Base-by-base conservation (phyloP, 2,797 vertebrate genomes). In the Hafferia zeledoni region DNA sequence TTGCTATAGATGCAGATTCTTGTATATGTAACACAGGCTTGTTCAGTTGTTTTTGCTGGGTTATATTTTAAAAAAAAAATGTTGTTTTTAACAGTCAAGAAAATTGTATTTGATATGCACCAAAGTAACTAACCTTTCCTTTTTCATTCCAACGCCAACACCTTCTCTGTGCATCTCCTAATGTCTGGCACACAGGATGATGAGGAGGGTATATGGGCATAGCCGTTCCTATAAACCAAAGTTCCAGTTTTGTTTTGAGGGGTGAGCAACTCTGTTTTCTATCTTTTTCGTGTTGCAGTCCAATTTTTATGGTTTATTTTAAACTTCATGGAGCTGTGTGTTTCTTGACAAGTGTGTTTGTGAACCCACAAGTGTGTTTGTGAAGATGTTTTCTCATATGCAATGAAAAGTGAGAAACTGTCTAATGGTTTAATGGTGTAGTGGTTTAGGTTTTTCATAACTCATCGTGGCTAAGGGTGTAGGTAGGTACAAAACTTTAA, bases 181-280 rank as follows among this genome's bases (percentile, higher is more conserved):
- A 94, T 93, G n/a, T 76, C 79, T 92, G 96, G 93, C 83, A 93
- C 94, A 59, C 98, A 99, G 99, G 99, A 99, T 98, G 99, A 99
- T 53, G 99, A 99, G 97, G 99, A 99, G 98, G 99, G 99, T 95
- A 99, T 99, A 97, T 99, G 99, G 99, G 99, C 99, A 95, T 99
- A 99, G 98, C 98, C 97, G 47, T 98, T 97, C 98, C 98, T 98
- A 96, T 97, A 98, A 98, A 99, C 99, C 99, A 99, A 99, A 99
- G 98, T 98, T 98, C 98, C 98, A 98, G 98, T 98, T 98, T 99
- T 99, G 98, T 99, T 99, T 98, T 98, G 98, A 98, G 97, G 98
- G 99, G 99, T 99, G 97, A 99, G 99, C 97, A 97, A 96, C 61
- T 87, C 95, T 97, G 87, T 98, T 98, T 98, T 98, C 88, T 98